phyloP scores from a whole-genome alignment of 2,888 invertebrate genomes.

The Chromoteleia sp. region DNA sequence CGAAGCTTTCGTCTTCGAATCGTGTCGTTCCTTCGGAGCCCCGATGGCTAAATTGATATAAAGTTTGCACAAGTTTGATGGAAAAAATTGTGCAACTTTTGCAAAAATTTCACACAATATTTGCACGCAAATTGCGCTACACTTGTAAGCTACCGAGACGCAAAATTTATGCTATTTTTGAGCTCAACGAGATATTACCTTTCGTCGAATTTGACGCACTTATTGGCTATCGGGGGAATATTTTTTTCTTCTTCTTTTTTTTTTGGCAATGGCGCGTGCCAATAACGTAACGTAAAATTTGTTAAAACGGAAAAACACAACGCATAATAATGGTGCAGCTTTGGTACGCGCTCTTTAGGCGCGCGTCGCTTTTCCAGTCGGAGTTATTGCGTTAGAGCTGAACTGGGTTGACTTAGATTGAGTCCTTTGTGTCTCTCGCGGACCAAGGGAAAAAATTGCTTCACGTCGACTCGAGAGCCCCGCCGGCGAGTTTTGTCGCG shows the following conservation, averaged over 20 bases:
- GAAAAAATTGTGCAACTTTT: conserved; percentile 3
- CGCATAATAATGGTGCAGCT: conserved; percentile 48
- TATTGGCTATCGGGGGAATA: neutral
- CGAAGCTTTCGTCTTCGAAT: conserved; percentile 25
- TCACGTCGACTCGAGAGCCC: conserved; percentile 87
- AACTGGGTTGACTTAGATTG: conserved; percentile 69
- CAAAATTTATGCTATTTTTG: too few relatives aligned
- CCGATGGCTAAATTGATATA: neutral
- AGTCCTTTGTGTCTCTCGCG: conserved; percentile 62
- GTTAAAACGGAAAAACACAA: conserved; percentile 45
- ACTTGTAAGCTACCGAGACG: too few relatives aligned
- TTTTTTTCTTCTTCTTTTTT: neutral
- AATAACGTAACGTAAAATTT: conserved; percentile 53
- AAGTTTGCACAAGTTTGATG: neutral
- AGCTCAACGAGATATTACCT: too few relatives aligned
- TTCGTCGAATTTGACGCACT: too few relatives aligned
- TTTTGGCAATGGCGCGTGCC: conserved; percentile 43
- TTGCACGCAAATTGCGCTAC: too few relatives aligned
- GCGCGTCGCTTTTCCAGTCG: conserved; percentile 45
- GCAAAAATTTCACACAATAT: too few relatives aligned
- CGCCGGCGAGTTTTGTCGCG: conserved; percentile 93
- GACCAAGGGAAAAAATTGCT: conserved; percentile 60
- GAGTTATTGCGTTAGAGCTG: conserved; percentile 51
- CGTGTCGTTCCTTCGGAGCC: neutral
- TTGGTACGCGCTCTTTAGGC: conserved; percentile 42